Conservation (phyloP, 1,140 invertebrate species). For the Stratiolaelaps scimitus region DNA sequence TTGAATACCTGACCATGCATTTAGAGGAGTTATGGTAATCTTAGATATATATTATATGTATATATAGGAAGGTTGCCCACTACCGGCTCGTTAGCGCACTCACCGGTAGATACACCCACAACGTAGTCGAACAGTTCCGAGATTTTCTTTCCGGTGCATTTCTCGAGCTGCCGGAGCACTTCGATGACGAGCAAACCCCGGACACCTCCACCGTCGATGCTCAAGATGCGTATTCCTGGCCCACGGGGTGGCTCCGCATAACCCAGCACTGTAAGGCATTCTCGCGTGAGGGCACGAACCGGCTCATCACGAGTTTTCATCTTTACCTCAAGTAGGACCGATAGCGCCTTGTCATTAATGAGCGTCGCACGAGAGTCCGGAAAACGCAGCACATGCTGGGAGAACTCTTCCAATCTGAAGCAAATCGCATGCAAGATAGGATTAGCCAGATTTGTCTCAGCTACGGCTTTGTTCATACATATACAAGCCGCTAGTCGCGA, state of each 20-base stretch:
- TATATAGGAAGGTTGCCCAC: too few species aligned
- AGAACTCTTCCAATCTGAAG: slow-evolving; percentile 21
- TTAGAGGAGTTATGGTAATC: slow-evolving; percentile 25
- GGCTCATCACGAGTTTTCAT: slow-evolving; percentile 33
- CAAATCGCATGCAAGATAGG: too few species aligned
- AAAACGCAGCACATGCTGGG: background rate
- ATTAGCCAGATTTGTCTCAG: too few species aligned
- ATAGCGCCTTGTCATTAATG: slow-evolving; percentile 7
- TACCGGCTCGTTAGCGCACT: too few species aligned
- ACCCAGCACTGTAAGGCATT: slow-evolving; percentile 61
- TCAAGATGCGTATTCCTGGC: slow-evolving; percentile 62
- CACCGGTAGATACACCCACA: slow-evolving; percentile 79
- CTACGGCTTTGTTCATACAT: too few species aligned
- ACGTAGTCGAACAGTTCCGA: slow-evolving; percentile 67
- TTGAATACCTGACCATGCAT: slow-evolving; percentile 6
- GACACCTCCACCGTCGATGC: slow-evolving; percentile 80
- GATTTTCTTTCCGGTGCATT: slow-evolving; percentile 51
- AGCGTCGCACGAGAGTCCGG: slow-evolving; percentile 5
- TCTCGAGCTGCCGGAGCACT: slow-evolving; percentile 61
- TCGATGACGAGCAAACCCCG: slow-evolving; percentile 63
- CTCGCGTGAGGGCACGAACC: slow-evolving; percentile 40
- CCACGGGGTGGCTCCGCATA: slow-evolving; percentile 55
- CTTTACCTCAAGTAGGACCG: slow-evolving; percentile 32
- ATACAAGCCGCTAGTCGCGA: too few species aligned
- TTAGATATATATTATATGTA: background rate